Evolutionary conservation across 1,140 invertebrate species (phyloP).

Genomic region (Drosophila ananassae): DNA sequence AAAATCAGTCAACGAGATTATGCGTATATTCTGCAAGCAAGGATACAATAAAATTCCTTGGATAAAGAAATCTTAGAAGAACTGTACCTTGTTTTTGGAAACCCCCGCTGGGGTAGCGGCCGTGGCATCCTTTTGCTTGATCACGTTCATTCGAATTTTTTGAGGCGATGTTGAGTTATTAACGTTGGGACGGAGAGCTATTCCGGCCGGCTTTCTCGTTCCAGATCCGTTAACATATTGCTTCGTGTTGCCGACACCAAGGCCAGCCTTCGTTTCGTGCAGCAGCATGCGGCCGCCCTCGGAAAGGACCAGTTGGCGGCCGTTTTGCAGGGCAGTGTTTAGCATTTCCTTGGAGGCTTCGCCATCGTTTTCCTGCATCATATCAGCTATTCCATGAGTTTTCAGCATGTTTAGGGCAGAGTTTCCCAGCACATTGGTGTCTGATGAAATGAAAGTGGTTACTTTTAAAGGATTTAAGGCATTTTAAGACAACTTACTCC

Average conservation of each 20-base stretch:
- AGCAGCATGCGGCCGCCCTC: constrained; percentile 91
- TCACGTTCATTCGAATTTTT: constrained; percentile 72
- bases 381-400: constrained; percentile 92
- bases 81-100: constrained; percentile 66
- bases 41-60: neutral
- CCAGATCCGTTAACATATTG: constrained; percentile 52
- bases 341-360: constrained; percentile 86
- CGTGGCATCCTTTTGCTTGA: constrained; percentile 56
- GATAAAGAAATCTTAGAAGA: no score
- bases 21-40: constrained; percentile 70
- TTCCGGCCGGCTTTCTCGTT: constrained; percentile 21
- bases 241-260: constrained; percentile 19
- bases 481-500: constrained; percentile 41
- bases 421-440: constrained; percentile 61
- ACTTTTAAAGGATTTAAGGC: neutral
- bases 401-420: constrained; percentile 88
- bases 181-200: constrained; percentile 28
- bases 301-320: constrained; percentile 91
- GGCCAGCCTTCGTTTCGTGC: constrained; percentile 84
- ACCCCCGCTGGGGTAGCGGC: constrained; percentile 35
- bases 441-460: constrained; percentile 11
- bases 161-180: constrained; percentile 47
- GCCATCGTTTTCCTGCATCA: constrained; percentile 86
- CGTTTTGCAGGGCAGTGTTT: constrained; percentile 91
- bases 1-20: constrained; percentile 80